phyloP scores from a whole-genome alignment of 2,888 invertebrate genomes.

The Drosophila formosana region DNA sequence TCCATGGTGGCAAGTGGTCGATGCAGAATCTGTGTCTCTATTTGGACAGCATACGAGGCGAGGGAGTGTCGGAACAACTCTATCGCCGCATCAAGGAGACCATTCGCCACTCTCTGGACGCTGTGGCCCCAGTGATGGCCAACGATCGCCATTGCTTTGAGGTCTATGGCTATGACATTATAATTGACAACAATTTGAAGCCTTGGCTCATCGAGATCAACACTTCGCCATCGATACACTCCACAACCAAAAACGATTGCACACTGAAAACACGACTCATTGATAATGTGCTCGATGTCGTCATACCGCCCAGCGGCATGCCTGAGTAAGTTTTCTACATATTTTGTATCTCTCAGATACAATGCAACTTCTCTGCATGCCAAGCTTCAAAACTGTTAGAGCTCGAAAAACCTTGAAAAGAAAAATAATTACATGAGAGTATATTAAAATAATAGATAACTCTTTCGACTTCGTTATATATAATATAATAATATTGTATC shows the following conservation, averaged over 20 bases:
- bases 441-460: neutral
- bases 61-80: slow-evolving; percentile 93
- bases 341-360: too few relatives aligned
- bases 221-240: slow-evolving; percentile 96
- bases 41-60: slow-evolving; percentile 95
- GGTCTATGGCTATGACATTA: slow-evolving; percentile 97
- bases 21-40: slow-evolving; percentile 95
- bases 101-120: slow-evolving; percentile 96
- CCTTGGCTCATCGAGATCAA: slow-evolving; percentile 98
- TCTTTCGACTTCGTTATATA: neutral
- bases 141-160: slow-evolving; percentile 92
- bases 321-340: slow-evolving; percentile 87
- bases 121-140: slow-evolving; percentile 96
- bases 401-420: too few relatives aligned
- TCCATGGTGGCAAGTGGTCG: slow-evolving; percentile 98
- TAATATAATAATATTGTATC: neutral
- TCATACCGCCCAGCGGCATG: slow-evolving; percentile 94
- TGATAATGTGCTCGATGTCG: slow-evolving; percentile 95
- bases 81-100: slow-evolving; percentile 96
- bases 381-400: too few relatives aligned
- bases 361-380: too few relatives aligned
- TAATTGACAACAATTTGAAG: slow-evolving; percentile 96
- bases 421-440: too few relatives aligned
- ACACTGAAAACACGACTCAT: slow-evolving; percentile 97
- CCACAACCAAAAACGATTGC: slow-evolving; percentile 97